A percentile compares a stretch with the other conserved stretches of the same genome.
phyloP scores from a whole-genome alignment of 2,888 invertebrate genomes.

The Nomada goodeniana region DNA sequence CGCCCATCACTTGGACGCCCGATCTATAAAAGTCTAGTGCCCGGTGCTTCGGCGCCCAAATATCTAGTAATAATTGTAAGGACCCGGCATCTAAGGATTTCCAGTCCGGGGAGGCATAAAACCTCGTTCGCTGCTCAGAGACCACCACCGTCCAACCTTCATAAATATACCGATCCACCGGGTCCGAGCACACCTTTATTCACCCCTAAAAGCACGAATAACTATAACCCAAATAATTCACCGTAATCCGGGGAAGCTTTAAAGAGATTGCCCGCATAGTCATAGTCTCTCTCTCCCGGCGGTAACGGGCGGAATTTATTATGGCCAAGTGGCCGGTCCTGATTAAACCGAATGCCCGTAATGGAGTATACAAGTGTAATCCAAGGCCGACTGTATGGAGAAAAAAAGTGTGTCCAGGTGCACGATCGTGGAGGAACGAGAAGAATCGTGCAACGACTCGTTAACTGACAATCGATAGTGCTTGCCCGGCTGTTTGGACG shows the following conservation, averaged over 20 bases:
- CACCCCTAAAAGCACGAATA: background rate
- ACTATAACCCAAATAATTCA: slow-evolving; percentile 20
- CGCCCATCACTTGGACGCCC: too few relatives aligned
- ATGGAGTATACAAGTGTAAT: slow-evolving; percentile 37
- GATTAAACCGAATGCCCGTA: slow-evolving; percentile 44
- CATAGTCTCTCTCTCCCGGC: slow-evolving; percentile 9
- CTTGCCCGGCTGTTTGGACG: slow-evolving; percentile 22
- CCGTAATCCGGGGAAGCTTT: background rate
- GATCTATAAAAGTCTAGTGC: too few relatives aligned
- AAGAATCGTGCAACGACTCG: slow-evolving; percentile 47
- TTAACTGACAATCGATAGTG: slow-evolving; percentile 67
- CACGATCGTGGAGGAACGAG: slow-evolving; percentile 31
- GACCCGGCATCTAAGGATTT: too few relatives aligned
- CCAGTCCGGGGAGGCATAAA: too few relatives aligned
- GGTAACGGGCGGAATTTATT: slow-evolving; percentile 19
- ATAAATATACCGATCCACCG: too few relatives aligned
- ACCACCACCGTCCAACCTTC: too few relatives aligned
- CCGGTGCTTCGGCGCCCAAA: too few relatives aligned
- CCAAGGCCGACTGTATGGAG: slow-evolving; percentile 1
- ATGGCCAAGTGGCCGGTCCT: slow-evolving; percentile 19
- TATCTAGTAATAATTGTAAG: too few relatives aligned
- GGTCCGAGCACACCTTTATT: too few relatives aligned
- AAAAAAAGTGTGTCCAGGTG: slow-evolving; percentile 4
- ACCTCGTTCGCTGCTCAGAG: too few relatives aligned
- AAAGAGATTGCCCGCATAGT: background rate